Evolutionary conservation across 2,888 invertebrate genomes (phyloP), one percentile per base, ranked within the genome.

Genomic region (Aleiodes alternator): DNA sequence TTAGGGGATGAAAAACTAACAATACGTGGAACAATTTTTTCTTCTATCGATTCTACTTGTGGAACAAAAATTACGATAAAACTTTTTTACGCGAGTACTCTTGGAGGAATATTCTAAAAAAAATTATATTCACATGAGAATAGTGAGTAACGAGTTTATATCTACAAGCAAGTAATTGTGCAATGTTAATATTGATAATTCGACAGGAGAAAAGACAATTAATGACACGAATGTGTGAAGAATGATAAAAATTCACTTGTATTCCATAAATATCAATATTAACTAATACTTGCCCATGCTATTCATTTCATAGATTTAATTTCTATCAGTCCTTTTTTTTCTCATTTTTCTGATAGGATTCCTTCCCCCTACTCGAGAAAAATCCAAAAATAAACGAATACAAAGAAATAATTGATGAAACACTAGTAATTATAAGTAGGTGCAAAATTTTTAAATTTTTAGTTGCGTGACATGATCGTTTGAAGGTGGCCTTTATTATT

Each of bases 401-500:
- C 34, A n/a, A 64, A 64, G 14, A 48, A 64, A 64, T 64, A 29
- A 43, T 38, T 23, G 16, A 16, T 16, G 4, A 61, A 64, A 64
- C 48, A 48, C 34, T 14, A 8, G 4, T 43, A 14, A 48, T 48
- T 48, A 64, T 64, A 16, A 12, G 48, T 64, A 64, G 48, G 3
- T 4, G 4, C 11, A 48, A 64, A 23, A 43, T 48, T 64, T 64
- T 48, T 11, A 64, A 4, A 48, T 48, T 12, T 43, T 64, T 23
- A 64, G 64, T 64, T 23, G 64, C 64, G 64, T 64, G 64, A 64
- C 64, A 64, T 64, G 23, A 23, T 64, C 48, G 34, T 64, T 43
- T 64, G 48, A 34, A 64, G 16, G 34, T 16, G 64, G 48, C 64
- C 16, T n/a, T 61, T 38, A 34, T 16, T n/a, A 16, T 56, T 56